Percentiles rank a stretch among this genome's conserved stretches.
Evolutionary conservation across 2,113 vertebrate genomes (phyloP).

Genomic region (Glaucidium brasilianum): DNA sequence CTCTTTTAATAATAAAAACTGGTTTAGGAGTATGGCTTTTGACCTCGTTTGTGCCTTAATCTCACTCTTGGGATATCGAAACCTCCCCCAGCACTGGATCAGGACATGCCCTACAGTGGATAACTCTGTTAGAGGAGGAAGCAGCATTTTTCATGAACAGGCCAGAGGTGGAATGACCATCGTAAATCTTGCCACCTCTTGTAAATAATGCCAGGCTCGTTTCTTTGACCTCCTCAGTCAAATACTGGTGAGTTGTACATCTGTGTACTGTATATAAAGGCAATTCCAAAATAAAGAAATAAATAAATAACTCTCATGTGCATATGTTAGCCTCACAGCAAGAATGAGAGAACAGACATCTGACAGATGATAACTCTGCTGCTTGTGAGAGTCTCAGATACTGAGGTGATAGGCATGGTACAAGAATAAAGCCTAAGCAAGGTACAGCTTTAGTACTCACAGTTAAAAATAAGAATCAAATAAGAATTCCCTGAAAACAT

Average conservation of each 20-base stretch:
- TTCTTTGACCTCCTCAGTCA: background rate
- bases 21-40: too few relatives aligned
- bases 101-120: background rate
- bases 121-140: background rate
- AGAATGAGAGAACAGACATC: background rate
- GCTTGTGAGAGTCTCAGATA: background rate
- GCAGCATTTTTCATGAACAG: background rate
- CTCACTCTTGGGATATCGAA: too few relatives aligned
- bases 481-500: background rate
- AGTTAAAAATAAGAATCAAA: background rate
- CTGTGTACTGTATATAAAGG: background rate
- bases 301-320: fast-evolving
- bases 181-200: background rate
- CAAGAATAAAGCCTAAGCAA: background rate
- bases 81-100: too few relatives aligned
- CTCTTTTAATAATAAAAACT: too few relatives aligned
- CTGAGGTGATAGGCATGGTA: background rate
- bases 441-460: background rate
- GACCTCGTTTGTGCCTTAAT: too few relatives aligned
- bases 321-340: background rate
- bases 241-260: background rate
- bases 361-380: background rate
- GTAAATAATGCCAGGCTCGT: background rate
- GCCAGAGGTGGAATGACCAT: background rate
- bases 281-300: background rate